Conservation (phyloP, 2,888 invertebrate species). For the Seira musarum region DNA sequence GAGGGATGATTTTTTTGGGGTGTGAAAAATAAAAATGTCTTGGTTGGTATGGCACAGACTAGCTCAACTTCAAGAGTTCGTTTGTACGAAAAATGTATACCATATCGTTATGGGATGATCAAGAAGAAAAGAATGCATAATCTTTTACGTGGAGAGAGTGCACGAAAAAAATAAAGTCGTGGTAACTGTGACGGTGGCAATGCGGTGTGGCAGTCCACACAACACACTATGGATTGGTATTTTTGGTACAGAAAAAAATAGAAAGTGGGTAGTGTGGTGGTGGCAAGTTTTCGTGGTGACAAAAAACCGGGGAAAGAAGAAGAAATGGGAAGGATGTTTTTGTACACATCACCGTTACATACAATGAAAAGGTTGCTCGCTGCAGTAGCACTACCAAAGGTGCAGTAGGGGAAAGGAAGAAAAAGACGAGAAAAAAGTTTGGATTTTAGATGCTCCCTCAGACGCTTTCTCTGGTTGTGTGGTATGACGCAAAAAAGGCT, state of each 20-base stretch:
- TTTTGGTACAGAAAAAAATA: background rate
- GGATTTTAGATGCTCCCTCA: background rate
- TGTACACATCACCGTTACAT: background rate
- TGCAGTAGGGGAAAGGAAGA: background rate
- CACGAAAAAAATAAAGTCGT: background rate
- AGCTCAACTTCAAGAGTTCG: no score
- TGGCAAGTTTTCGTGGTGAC: background rate
- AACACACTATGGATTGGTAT: slow-evolving; percentile 1
- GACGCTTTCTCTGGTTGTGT: slow-evolving; percentile 14
- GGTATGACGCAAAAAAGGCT: slow-evolving; percentile 22
- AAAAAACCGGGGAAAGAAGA: background rate
- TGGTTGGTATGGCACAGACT: no score
- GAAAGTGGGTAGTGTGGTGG: background rate
- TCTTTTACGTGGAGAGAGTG: slow-evolving; percentile 10
- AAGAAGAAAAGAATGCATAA: background rate
- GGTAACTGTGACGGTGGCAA: background rate
- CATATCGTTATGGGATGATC: no score
- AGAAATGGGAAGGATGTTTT: background rate
- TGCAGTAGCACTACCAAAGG: no score
- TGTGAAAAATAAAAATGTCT: slow-evolving; percentile 61
- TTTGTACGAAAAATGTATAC: no score
- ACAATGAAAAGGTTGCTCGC: background rate
- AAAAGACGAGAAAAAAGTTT: slow-evolving; percentile 7
- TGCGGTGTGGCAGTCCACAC: slow-evolving; percentile 3
- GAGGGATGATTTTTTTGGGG: slow-evolving; percentile 66